A percentile compares a stretch with the other conserved stretches of the same genome.
Evolutionary conservation across 1,140 invertebrate genomes (phyloP).

Genomic region (Phocides pigmalion): DNA sequence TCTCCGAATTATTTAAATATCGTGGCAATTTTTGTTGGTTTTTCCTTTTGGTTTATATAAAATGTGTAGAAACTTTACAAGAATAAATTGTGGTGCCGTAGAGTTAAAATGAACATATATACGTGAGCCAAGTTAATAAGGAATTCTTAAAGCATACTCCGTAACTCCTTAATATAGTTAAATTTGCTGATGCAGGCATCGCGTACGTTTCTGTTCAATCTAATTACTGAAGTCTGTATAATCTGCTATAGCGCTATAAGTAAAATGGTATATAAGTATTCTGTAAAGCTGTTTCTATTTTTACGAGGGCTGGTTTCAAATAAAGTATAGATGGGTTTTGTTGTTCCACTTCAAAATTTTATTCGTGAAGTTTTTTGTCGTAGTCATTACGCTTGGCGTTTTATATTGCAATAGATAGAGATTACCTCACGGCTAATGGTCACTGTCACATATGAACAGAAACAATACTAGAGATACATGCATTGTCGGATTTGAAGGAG

Average conservation of each 20-base stretch:
- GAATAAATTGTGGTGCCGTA: not conserved
- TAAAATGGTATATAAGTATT: not conserved
- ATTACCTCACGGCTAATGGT: too few species aligned
- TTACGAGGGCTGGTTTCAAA: too few species aligned
- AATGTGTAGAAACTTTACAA: not conserved
- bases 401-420: too few species aligned
- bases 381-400: too few species aligned
- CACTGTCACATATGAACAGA: too few species aligned
- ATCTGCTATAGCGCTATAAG: not conserved
- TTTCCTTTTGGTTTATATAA: not conserved
- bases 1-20: too few species aligned
- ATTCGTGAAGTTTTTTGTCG: too few species aligned
- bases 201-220: not conserved
- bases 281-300: not conserved
- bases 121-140: not conserved
- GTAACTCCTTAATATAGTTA: not conserved
- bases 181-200: not conserved
- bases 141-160: slow-evolving; percentile 1
- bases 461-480: too few species aligned
- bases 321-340: too few species aligned
- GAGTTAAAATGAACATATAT: not conserved
- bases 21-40: too few species aligned
- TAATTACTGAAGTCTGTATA: not conserved
- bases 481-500: too few species aligned
- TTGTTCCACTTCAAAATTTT: too few species aligned